Percentiles rank a stretch among this genome's conserved stretches.
Conservation (phyloP, 2,113 vertebrate species). For the Ifrita kowaldi region DNA sequence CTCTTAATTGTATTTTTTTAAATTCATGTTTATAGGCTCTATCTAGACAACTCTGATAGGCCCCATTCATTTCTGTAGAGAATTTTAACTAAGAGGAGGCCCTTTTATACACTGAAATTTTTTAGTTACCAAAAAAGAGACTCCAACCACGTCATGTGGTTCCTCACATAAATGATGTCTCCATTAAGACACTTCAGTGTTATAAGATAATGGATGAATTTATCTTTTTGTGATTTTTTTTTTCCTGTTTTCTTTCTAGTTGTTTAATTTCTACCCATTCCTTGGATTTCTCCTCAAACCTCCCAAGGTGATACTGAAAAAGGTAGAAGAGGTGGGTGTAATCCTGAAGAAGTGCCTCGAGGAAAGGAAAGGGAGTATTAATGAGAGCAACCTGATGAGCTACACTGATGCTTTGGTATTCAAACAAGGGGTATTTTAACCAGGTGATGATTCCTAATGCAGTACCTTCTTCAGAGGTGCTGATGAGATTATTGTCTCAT, state of each 20-base stretch:
- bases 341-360: constrained; percentile 13
- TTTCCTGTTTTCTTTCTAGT: background rate
- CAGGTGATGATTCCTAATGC: background rate
- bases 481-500: background rate
- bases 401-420: constrained; percentile 26
- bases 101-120: background rate
- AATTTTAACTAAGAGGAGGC: background rate
- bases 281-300: constrained; percentile 54
- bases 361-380: background rate
- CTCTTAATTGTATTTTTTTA: constrained; percentile 29
- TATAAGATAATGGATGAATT: background rate
- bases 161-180: background rate
- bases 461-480: background rate
- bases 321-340: background rate
- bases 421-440: constrained; percentile 39
- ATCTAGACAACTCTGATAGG: constrained; percentile 32
- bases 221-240: background rate
- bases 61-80: constrained; percentile 8
- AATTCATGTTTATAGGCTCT: constrained; percentile 12
- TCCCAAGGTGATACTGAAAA: constrained; percentile 12
- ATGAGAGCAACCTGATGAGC: background rate
- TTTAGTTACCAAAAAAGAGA: background rate
- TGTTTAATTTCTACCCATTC: constrained; percentile 54
- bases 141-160: background rate
- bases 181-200: background rate